Conservation (phyloP, 2,113 vertebrate species). For the Heteronetta atricapilla region DNA sequence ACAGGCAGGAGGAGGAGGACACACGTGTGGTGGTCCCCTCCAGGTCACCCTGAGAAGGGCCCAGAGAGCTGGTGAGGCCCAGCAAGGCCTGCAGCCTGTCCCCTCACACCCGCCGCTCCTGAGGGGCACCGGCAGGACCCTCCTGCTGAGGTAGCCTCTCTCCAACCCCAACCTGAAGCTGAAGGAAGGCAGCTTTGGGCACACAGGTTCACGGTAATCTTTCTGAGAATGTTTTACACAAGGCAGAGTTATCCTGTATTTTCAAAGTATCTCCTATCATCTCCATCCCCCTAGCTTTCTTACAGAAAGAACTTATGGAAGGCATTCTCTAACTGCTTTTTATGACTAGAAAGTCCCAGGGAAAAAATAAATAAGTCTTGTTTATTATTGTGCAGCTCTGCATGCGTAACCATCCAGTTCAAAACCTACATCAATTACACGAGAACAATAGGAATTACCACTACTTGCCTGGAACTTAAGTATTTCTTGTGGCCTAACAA, state of each 20-base stretch:
- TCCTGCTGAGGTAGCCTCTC: neutral
- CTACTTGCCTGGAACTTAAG: neutral
- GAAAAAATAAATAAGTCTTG: neutral
- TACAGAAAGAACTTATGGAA: neutral
- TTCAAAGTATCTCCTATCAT: neutral
- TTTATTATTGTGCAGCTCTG: neutral
- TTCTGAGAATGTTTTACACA: neutral
- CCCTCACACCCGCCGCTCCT: neutral
- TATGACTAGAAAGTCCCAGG: too few species aligned
- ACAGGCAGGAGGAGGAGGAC: rapidly evolving
- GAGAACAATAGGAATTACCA: neutral
- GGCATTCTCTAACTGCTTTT: neutral
- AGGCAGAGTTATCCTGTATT: neutral
- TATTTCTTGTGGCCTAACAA: neutral
- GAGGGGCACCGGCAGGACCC: neutral
- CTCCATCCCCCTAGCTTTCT: neutral
- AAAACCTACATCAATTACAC: neutral
- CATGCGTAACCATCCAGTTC: neutral
- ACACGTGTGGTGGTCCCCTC: rapidly evolving
- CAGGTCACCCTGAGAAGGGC: neutral
- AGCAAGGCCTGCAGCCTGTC: too few species aligned
- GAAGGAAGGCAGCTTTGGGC: neutral
- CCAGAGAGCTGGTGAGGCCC: too few species aligned
- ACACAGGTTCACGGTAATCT: neutral
- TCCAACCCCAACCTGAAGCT: rapidly evolving